Conservation (phyloP, 2,797 vertebrate species). For the Liasis olivaceus region DNA sequence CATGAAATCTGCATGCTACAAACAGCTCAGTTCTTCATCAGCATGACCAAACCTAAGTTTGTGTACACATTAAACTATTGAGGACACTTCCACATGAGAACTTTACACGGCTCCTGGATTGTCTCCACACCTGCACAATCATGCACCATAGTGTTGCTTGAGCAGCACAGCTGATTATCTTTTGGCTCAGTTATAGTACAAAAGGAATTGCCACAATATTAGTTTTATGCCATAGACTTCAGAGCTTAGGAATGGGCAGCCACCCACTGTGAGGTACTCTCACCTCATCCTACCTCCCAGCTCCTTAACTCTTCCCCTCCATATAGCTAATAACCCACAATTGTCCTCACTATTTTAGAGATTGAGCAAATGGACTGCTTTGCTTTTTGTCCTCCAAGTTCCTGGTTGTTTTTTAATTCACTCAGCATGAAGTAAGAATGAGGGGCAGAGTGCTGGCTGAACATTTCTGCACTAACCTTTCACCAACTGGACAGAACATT, state of each 20-base stretch:
- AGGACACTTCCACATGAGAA: not conserved
- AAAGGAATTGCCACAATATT: not conserved
- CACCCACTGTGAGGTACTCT: too few species aligned
- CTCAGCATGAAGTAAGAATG: not conserved
- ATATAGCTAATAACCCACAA: not conserved
- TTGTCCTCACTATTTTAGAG: not conserved
- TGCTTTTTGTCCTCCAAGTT: not conserved
- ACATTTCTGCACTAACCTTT: not conserved
- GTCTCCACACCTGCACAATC: not conserved
- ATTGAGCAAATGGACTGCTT: not conserved
- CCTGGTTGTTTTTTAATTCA: not conserved
- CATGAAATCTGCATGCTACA: not conserved
- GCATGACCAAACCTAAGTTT: not conserved
- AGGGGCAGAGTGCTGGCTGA: not conserved
- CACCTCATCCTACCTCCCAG: not conserved
- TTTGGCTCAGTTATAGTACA: accelerated
- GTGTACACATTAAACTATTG: not conserved
- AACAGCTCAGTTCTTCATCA: not conserved
- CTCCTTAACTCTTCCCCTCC: not conserved
- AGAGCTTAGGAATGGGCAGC: not conserved
- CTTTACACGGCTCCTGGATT: not conserved
- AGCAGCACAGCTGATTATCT: not conserved
- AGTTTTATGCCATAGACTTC: not conserved
- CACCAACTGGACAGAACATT: not conserved
- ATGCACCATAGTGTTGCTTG: not conserved